These are phyloP conservation scores for Pinctada fucata DNA, from an alignment of 2,888 invertebrate species.

Conservation along the genomic window DNA sequence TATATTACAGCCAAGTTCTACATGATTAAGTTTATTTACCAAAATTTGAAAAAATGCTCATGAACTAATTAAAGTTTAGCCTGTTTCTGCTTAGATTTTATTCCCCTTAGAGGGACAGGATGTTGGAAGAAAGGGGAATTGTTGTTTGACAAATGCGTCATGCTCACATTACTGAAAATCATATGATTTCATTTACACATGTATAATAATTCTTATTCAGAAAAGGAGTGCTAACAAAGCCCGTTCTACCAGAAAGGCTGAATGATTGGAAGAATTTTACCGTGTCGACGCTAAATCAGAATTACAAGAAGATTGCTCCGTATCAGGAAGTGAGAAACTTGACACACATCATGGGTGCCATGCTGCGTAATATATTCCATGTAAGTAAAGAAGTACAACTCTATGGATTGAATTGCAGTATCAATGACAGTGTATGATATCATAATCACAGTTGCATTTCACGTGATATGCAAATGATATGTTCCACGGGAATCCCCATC, in stretches of 20 bases:
- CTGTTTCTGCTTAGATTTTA: no score
- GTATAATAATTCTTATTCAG: slow-evolving; percentile 25
- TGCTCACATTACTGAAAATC: neutral
- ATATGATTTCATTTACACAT: no score
- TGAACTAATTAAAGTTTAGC: no score
- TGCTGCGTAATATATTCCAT: slow-evolving; percentile 66
- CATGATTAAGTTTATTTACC: no score
- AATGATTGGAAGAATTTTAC: slow-evolving; percentile 45
- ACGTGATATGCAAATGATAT: no score
- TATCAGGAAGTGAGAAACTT: slow-evolving; percentile 43
- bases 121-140: neutral
- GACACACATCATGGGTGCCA: slow-evolving; percentile 54
- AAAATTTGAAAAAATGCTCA: no score
- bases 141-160: neutral
- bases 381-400: slow-evolving; percentile 56
- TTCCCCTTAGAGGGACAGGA: neutral
- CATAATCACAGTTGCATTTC: no score
- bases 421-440: neutral
- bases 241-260: slow-evolving; percentile 51
- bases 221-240: slow-evolving; percentile 46
- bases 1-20: no score
- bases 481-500: no score
- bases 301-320: slow-evolving; percentile 29
- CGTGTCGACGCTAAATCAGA: slow-evolving; percentile 44
- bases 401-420: neutral